These are phyloP conservation scores for Euzetes globulus DNA, from an alignment of 2,888 invertebrate genomes.

Conservation along the genomic window DNA sequence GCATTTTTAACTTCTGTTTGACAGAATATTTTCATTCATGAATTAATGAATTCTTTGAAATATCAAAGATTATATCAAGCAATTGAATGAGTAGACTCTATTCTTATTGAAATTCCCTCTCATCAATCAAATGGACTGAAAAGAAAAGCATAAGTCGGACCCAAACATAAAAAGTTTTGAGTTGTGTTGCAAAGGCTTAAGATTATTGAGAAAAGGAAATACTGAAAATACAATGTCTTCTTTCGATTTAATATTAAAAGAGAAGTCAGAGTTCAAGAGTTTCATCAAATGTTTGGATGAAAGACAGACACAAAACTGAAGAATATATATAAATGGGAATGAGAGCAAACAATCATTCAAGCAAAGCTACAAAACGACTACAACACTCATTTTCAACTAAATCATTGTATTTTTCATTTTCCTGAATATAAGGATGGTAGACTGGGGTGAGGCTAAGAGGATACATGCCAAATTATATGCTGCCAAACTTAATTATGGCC, in stretches of 20 bases:
- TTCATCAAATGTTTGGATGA: not conserved
- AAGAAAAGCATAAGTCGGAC: no score
- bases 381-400: no score
- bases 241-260: not conserved
- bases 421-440: no score
- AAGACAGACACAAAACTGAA: not conserved
- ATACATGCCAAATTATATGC: no score
- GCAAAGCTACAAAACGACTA: no score
- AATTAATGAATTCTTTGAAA: no score
- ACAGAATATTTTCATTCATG: no score
- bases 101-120: not conserved
- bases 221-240: not conserved
- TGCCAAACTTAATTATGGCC: no score
- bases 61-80: no score
- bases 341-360: not conserved
- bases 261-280: not conserved
- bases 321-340: not conserved
- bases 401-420: no score
- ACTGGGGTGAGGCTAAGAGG: no score
- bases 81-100: not conserved
- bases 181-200: not conserved
- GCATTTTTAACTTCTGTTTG: no score
- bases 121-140: not conserved
- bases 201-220: not conserved
- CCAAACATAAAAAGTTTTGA: not conserved